phyloP scores from a whole-genome alignment of 2,113 vertebrate genomes.

The Heloderma charlesbogerti region DNA sequence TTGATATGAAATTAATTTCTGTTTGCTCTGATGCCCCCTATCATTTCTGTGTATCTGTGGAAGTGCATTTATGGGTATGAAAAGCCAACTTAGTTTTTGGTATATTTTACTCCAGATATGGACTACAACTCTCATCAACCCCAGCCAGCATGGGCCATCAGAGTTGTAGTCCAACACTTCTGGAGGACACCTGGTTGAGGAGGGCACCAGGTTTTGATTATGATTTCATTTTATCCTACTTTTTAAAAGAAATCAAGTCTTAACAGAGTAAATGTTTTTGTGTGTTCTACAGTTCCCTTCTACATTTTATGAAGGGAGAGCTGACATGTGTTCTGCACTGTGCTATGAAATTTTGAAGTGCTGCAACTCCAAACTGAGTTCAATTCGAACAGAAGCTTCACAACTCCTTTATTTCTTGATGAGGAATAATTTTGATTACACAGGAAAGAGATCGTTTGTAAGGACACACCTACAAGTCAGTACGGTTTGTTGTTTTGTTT shows the following conservation, averaged over 20 bases:
- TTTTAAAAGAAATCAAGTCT: slow-evolving; percentile 2
- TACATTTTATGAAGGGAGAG: slow-evolving; percentile 95
- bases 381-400: slow-evolving; percentile 93
- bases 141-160: no score
- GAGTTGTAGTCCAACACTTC: no score
- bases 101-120: neutral
- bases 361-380: slow-evolving; percentile 97
- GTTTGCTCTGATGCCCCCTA: neutral
- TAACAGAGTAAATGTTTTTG: neutral
- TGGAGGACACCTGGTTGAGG: no score
- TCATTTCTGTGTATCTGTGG: neutral
- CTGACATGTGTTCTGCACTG: slow-evolving; percentile 96
- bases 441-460: slow-evolving; percentile 94
- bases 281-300: slow-evolving; percentile 88
- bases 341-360: slow-evolving; percentile 98
- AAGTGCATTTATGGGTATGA: neutral
- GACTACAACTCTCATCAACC: neutral
- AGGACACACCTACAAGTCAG: slow-evolving; percentile 94
- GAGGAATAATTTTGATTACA: slow-evolving; percentile 99
- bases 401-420: slow-evolving; percentile 98
- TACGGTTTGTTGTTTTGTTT: slow-evolving; percentile 7
- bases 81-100: neutral
- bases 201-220: neutral
- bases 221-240: slow-evolving; percentile 5
- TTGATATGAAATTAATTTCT: neutral